Percentiles rank a stretch among this genome's conserved stretches.
Conservation (phyloP, 35 echinoderm and acorn worm species). For the Acanthaster planci region DNA sequence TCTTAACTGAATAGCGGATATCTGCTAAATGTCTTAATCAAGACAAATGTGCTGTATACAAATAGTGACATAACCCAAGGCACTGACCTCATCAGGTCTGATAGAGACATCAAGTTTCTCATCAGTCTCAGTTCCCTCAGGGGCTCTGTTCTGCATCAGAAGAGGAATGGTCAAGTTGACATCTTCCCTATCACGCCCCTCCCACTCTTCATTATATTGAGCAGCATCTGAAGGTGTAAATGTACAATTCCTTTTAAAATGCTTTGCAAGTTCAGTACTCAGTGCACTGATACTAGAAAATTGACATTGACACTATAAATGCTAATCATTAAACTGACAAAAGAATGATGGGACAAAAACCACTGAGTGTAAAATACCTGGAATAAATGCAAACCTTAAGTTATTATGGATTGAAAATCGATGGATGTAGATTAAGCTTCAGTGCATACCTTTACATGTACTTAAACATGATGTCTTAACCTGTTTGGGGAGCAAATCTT, state of each 20-base stretch:
- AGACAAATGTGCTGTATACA: too few relatives aligned
- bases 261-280: background rate
- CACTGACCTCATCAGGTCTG: constrained; percentile 76
- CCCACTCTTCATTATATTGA: constrained; percentile 82
- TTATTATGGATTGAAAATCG: too few relatives aligned
- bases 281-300: background rate
- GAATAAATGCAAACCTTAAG: too few relatives aligned
- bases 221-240: constrained; percentile 50
- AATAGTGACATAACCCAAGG: too few relatives aligned
- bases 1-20: too few relatives aligned
- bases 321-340: background rate
- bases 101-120: constrained; percentile 90
- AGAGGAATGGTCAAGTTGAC: constrained; percentile 77
- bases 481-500: too few relatives aligned
- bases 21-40: too few relatives aligned
- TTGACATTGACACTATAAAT: background rate
- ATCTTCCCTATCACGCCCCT: constrained; percentile 57
- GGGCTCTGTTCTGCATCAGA: constrained; percentile 89
- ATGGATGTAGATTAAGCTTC: too few relatives aligned
- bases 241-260: background rate
- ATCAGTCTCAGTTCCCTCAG: constrained; percentile 94
- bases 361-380: background rate
- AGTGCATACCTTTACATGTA: too few relatives aligned
- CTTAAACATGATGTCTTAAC: too few relatives aligned
- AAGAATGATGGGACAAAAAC: background rate